Conservation (phyloP, 2,888 invertebrate species). For the Parelbella ahira region DNA sequence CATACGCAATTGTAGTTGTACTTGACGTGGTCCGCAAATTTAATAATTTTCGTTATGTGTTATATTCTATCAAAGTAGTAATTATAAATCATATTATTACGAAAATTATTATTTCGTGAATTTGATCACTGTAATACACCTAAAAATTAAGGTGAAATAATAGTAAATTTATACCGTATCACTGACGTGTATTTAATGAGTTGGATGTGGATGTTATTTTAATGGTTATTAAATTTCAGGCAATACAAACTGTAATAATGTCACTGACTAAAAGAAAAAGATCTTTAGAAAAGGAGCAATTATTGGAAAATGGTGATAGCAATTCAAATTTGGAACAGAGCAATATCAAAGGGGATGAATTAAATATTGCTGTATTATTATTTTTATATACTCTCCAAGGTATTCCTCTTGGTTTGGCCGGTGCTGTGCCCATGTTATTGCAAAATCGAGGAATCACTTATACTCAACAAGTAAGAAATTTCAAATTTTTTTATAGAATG, state of each 20-base stretch:
- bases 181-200: slow-evolving; percentile 58
- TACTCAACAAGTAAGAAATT: slow-evolving; percentile 87
- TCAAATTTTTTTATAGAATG: too few relatives aligned
- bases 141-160: slow-evolving; percentile 61
- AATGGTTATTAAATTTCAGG: slow-evolving; percentile 45
- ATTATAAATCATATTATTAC: too few relatives aligned
- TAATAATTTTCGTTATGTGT: too few relatives aligned
- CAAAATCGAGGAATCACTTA: slow-evolving; percentile 96
- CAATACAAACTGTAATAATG: slow-evolving; percentile 58
- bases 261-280: slow-evolving; percentile 66
- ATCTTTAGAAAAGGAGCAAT: slow-evolving; percentile 57
- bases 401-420: slow-evolving; percentile 95
- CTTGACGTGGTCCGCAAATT: too few relatives aligned
- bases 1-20: too few relatives aligned
- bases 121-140: too few relatives aligned
- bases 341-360: slow-evolving; percentile 86
- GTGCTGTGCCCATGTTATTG: slow-evolving; percentile 96
- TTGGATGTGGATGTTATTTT: slow-evolving; percentile 37
- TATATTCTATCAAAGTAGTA: too few relatives aligned
- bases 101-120: too few relatives aligned
- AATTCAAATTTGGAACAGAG: slow-evolving; percentile 46
- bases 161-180: slow-evolving; percentile 25
- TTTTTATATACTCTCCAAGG: slow-evolving; percentile 97
- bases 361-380: slow-evolving; percentile 91
- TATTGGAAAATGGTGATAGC: slow-evolving; percentile 66